Evolutionary conservation across 2,888 invertebrate species (phyloP).

Genomic region (Polydrusus pterygomalis): DNA sequence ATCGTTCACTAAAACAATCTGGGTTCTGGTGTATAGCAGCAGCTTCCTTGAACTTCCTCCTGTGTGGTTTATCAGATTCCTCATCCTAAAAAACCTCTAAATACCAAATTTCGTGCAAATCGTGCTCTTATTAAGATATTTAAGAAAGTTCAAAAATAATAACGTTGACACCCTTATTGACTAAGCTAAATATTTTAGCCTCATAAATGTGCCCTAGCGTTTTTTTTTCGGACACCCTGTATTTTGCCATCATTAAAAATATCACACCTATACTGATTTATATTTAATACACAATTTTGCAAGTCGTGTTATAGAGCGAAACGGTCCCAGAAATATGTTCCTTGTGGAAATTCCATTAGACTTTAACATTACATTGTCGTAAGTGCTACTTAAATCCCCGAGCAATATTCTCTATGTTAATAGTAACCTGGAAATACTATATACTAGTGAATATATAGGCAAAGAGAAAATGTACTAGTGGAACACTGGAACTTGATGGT

Average conservation of each 20-base stretch:
- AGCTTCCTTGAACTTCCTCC: too few relatives aligned
- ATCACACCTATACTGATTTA: constrained; percentile 21
- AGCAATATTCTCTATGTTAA: constrained; percentile 27
- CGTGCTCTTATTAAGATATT: too few relatives aligned
- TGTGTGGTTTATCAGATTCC: too few relatives aligned
- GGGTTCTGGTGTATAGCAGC: too few relatives aligned
- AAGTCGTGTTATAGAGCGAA: neutral
- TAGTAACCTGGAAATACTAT: constrained; percentile 10
- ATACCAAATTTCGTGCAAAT: too few relatives aligned
- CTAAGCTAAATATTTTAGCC: too few relatives aligned
- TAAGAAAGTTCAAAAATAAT: too few relatives aligned
- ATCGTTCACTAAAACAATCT: too few relatives aligned
- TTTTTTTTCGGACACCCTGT: too few relatives aligned
- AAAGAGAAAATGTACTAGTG: neutral
- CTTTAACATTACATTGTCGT: constrained; percentile 29
- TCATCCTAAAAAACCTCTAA: too few relatives aligned
- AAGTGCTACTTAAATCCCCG: constrained; percentile 33
- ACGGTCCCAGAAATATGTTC: constrained; percentile 7
- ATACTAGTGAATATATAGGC: neutral
- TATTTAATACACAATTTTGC: constrained; percentile 40
- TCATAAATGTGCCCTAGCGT: neutral
- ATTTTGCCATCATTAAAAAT: constrained; percentile 20
- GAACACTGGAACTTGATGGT: neutral
- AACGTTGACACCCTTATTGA: too few relatives aligned
- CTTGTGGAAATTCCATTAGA: constrained; percentile 40